Evolutionary conservation across 2,888 invertebrate genomes (phyloP), one percentile per base, ranked within the genome.

Genomic region (Eupeodes luniger): DNA sequence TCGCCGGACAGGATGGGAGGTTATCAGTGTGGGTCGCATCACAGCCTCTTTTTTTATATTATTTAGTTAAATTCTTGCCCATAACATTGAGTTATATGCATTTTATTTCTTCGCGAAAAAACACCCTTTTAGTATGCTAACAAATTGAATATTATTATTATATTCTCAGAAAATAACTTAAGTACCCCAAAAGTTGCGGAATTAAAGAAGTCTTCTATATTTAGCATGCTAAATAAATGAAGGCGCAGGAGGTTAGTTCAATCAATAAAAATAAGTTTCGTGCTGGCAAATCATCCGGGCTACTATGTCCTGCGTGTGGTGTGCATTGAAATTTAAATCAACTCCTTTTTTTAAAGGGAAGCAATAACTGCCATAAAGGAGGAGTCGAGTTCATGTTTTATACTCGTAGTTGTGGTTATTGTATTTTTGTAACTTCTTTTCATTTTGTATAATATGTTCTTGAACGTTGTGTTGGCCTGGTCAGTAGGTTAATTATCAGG

Each of bases 251-350:
- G 36, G 4, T 40, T 5, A 62, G 40, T 62, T 44, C 62, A 62
- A 44, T 62, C 40, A 44, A 62, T 12, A 47, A 61, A 59, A 62
- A 62, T 62, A 44, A 16, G 40, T 16, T 62, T 44, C 62, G 62
- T 62, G 62, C 16, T 62, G 40, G 40, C 12, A 44, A 62, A 44
- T 16, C 16, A 62, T 62, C 16, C 16, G 40, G 27, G 36, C 61
- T 61, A 19, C 5, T 44, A 12, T 53, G 53, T 16, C 47, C 11
- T 57, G 40, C 16, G 40, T 62, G 62, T 62, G 40, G 62, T 62
- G 40, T 61, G 62, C 59, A 62, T 62, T 62, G 62, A 62, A 62
- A 62, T 62, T 62, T 62, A 40, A 62, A 62, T 62, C 40, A 44
- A 62, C 62, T 62, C 16, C 40, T 40, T 44, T 62, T 19, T 51